Conservation (phyloP, 2,888 invertebrate genomes). For the Agonopterix arenella region DNA sequence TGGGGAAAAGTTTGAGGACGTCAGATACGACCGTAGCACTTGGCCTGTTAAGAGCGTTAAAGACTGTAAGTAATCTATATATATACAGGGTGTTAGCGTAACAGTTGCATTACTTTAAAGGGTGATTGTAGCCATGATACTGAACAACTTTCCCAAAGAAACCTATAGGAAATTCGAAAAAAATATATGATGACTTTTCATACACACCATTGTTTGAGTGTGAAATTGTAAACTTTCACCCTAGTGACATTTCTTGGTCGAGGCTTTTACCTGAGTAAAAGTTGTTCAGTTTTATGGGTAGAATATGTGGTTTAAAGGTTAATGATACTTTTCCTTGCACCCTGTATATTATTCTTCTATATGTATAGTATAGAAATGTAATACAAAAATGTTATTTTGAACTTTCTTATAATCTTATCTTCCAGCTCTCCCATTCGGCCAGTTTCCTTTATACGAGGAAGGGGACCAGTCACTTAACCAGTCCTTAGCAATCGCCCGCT, state of each 20-base stretch:
- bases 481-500: too few species aligned
- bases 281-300: too few species aligned
- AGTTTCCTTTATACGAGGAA: slow-evolving; percentile 26
- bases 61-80: slow-evolving; percentile 2
- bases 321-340: too few species aligned
- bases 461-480: too few species aligned
- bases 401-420: neutral
- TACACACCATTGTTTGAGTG: too few species aligned
- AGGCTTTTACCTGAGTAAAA: too few species aligned
- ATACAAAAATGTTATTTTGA: neutral
- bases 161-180: too few species aligned
- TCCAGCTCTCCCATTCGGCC: slow-evolving; percentile 50
- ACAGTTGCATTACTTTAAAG: neutral
- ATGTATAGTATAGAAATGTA: neutral
- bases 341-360: neutral
- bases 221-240: too few species aligned
- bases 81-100: neutral
- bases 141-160: too few species aligned
- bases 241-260: too few species aligned
- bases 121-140: too few species aligned
- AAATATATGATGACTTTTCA: neutral
- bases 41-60: slow-evolving; percentile 37
- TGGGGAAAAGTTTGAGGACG: slow-evolving; percentile 38
- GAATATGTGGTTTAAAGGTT: too few species aligned
- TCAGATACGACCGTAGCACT: slow-evolving; percentile 25